Base-by-base conservation (phyloP, 2,888 invertebrate genomes). In the Chloroclystis v-ata region DNA sequence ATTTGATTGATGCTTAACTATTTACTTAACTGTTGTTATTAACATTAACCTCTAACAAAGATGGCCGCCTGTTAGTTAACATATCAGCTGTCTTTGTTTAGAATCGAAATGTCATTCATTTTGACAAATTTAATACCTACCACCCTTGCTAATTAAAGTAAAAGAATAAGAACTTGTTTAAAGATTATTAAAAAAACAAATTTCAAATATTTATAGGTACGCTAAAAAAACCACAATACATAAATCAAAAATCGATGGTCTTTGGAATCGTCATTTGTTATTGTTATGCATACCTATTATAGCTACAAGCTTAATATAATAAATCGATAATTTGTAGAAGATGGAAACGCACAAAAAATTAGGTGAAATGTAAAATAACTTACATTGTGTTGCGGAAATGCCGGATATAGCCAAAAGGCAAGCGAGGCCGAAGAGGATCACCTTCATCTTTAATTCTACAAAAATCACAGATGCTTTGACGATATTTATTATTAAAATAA, bases 351-450 rank as follows among this genome's bases (percentile, higher is more conserved):
- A n/a, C 59, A 50, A 49, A 59, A 43, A 54, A 44, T 51, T 54
- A 56, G 46, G 55, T 55, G 60, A 59, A 62, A 60, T 54, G 48
- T 53, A 55, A 54, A 20, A 57, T 61, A 57, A 93, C 93, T 93
- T 75, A 94, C 94, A 94, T 89, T 91, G 89, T 58, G 91, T 84
- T 41, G 89, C 89, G 52, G 86, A 88, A 38, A 88, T 84, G 47
- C 82, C 78, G 64, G 84, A 75, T 43, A 89, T 69, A 61, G 86
- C 84, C 70, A 91, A 61, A 54, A 90, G 63, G 52, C 89, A 70
- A 61, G 87, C 76, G 55, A 89, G 67, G 71, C 82, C 82, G 59
- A 83, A 61, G 65, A 90, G 61, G 64, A 89, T 69, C 76, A 79
- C 79, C 89, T 91, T 91, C 91, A 92, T 90, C 67, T 69, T 82